Conservation (phyloP, 37 sponge, comb jelly and placozoan species). For the Agelas oroides region DNA sequence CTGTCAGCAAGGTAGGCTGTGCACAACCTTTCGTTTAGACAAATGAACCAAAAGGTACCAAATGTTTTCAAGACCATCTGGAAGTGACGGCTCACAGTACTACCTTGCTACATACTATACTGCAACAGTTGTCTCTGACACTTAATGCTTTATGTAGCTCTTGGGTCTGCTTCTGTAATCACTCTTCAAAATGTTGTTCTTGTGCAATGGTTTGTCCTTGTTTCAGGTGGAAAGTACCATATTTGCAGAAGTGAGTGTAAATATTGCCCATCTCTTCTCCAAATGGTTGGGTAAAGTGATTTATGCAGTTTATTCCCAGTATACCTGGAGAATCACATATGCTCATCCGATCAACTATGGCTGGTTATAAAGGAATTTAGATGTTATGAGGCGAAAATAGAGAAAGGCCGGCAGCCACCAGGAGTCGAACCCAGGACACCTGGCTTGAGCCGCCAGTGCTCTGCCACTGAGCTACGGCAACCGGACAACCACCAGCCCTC, state of each 20-base stretch:
- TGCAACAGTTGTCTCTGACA: background rate
- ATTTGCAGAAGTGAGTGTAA: background rate
- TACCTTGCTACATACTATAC: background rate
- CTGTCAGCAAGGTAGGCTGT: background rate
- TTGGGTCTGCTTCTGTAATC: background rate
- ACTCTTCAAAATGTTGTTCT: background rate
- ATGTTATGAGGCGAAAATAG: no score
- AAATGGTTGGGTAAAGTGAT: background rate
- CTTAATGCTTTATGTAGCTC: background rate
- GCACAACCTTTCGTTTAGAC: background rate
- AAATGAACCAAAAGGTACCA: background rate
- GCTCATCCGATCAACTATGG: no score
- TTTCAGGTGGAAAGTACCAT: background rate
- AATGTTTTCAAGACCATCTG: background rate
- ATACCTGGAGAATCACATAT: slow-evolving; percentile 1
- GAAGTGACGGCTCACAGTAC: slow-evolving; percentile 1
- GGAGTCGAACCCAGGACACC: no score
- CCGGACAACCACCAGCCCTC: no score
- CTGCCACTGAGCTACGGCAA: no score
- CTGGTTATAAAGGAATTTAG: no score
- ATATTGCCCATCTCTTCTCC: background rate
- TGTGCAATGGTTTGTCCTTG: background rate
- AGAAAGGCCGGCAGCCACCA: no score
- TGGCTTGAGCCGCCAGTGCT: no score
- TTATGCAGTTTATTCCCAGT: background rate